Evolutionary conservation across 1,140 invertebrate species (phyloP).

Genomic region (Philopotamus ludificatus): DNA sequence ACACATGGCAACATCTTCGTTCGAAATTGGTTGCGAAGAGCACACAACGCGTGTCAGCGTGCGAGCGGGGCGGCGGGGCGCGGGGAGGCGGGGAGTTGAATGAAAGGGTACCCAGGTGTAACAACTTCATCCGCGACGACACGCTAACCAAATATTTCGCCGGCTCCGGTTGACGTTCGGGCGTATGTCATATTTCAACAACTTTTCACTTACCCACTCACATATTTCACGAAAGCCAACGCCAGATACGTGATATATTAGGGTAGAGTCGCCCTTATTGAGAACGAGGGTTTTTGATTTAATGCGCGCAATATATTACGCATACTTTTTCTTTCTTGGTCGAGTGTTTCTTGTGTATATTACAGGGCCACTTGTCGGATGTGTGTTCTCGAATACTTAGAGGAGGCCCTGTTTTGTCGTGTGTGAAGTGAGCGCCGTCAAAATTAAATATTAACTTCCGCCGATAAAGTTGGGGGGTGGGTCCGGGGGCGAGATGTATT

Average conservation of each 20-base stretch:
- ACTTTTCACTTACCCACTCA: not conserved
- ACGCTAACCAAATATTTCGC: constrained; percentile 11
- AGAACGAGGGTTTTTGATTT: not conserved
- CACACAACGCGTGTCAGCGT: too few relatives aligned
- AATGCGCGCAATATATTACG: not conserved
- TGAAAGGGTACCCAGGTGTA: not conserved
- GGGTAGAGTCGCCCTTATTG: not conserved
- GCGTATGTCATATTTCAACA: not conserved
- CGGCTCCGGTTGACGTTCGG: not conserved
- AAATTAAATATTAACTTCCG: not conserved
- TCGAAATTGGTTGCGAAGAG: too few relatives aligned
- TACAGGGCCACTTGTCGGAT: not conserved
- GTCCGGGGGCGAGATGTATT: too few relatives aligned
- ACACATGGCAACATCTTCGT: not conserved
- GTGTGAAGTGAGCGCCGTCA: too few relatives aligned
- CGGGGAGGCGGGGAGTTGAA: constrained; percentile 1
- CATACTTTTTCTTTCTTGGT: not conserved
- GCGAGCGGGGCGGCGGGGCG: too few relatives aligned
- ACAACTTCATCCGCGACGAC: constrained; percentile 4
- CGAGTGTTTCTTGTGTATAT: not conserved
- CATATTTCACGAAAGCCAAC: not conserved
- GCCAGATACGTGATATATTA: not conserved
- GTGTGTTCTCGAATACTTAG: not conserved
- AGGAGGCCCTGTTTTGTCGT: not conserved
- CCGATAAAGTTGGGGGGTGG: not conserved